Evolutionary conservation across 1,140 invertebrate genomes (phyloP).

Genomic region (Panagrolaimus sp.): DNA sequence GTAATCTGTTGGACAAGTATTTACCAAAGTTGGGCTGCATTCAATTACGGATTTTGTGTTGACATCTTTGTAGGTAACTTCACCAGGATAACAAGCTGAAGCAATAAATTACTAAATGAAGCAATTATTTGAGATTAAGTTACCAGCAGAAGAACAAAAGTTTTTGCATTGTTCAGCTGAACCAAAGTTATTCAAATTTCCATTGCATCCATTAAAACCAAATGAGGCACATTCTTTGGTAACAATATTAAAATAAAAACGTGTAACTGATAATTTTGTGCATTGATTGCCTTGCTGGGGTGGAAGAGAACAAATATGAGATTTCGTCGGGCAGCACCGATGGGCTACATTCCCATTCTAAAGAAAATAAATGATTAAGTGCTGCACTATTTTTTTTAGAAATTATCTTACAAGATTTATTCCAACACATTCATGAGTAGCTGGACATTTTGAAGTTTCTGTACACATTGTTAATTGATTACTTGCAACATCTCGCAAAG

Average conservation of each 20-base stretch:
- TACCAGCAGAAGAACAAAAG: conserved; percentile 45
- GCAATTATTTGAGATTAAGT: too few species aligned
- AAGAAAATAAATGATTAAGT: too few species aligned
- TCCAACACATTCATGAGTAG: conserved; percentile 51
- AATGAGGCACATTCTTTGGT: conserved; percentile 54
- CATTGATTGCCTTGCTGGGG: conserved; percentile 55
- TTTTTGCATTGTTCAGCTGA: conserved; percentile 51
- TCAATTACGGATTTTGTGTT: conserved; percentile 48
- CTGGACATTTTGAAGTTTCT: conserved; percentile 41
- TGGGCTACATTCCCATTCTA: conserved; percentile 51
- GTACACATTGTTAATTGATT: conserved; percentile 52
- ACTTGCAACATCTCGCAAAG: conserved; percentile 42
- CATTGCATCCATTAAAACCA: conserved; percentile 47
- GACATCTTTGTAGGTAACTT: conserved; percentile 52
- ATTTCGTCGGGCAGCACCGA: conserved; percentile 55
- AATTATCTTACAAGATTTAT: too few species aligned
- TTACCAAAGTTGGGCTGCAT: conserved; percentile 43
- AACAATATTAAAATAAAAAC: conserved; percentile 57
- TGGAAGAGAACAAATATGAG: conserved; percentile 52
- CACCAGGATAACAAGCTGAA: conserved; percentile 50
- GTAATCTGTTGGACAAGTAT: conserved; percentile 49
- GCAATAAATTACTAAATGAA: too few species aligned
- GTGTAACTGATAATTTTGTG: conserved; percentile 47
- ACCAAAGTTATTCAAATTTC: conserved; percentile 53
- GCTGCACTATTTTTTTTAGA: too few species aligned